These are phyloP conservation scores for Tetranychus truncatus DNA, from an alignment of 2,888 invertebrate genomes.

Conservation along the genomic window DNA sequence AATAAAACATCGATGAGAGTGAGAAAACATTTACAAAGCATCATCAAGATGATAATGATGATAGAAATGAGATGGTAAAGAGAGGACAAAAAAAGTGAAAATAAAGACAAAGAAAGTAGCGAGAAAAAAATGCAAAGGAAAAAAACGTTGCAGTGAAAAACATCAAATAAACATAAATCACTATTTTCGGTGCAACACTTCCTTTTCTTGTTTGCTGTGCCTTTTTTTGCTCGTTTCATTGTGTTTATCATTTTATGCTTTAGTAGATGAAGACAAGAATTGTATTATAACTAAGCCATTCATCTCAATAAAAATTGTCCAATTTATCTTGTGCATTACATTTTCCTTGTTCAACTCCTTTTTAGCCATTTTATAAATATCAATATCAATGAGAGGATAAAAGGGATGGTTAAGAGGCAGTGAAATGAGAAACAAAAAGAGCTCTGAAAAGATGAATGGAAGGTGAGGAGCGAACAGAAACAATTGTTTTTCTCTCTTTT, in stretches of 20 bases:
- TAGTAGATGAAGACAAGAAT: too few relatives aligned
- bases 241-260: background rate
- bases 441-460: too few relatives aligned
- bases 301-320: background rate
- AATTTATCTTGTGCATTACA: background rate
- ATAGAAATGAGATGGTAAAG: background rate
- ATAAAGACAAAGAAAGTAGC: too few relatives aligned
- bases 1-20: too few relatives aligned
- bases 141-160: background rate
- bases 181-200: background rate
- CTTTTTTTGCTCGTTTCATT: background rate
- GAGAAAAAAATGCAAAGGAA: too few relatives aligned
- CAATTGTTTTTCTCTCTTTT: too few relatives aligned
- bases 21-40: background rate
- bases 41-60: background rate
- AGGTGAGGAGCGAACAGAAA: too few relatives aligned
- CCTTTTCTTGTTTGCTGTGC: background rate
- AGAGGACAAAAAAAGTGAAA: too few relatives aligned
- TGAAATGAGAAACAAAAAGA: too few relatives aligned
- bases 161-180: slow-evolving; percentile 1
- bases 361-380: too few relatives aligned
- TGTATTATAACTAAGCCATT: background rate
- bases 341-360: background rate
- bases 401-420: background rate
- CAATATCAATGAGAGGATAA: background rate